These are phyloP conservation scores for Polydrusus pterygomalis DNA, from an alignment of 2,888 invertebrate species.

Conservation along the genomic window DNA sequence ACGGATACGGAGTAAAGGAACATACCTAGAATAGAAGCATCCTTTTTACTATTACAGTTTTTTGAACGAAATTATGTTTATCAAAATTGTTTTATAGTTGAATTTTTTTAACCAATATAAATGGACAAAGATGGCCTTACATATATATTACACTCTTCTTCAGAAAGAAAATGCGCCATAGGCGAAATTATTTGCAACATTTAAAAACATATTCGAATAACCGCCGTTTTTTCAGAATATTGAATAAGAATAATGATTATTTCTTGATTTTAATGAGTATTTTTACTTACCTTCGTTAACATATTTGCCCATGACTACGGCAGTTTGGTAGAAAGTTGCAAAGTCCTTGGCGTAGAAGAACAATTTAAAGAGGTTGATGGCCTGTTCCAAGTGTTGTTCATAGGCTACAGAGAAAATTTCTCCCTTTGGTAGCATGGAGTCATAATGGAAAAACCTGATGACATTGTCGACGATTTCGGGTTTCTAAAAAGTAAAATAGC, in stretches of 20 bases:
- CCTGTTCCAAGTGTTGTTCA: constrained; percentile 78
- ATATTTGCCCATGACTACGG: constrained; percentile 40
- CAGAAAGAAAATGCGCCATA: too few species aligned
- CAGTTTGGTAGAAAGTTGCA: constrained; percentile 79
- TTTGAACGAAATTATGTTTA: not conserved
- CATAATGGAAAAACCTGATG: constrained; percentile 73
- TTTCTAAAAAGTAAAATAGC: constrained; percentile 70
- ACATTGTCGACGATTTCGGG: constrained; percentile 76
- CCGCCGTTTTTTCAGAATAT: too few species aligned
- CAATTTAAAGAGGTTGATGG: constrained; percentile 78
- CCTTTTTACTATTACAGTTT: not conserved
- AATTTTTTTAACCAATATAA: too few species aligned
- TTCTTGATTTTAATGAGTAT: too few species aligned
- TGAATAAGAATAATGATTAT: too few species aligned
- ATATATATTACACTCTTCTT: too few species aligned
- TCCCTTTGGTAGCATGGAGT: constrained; percentile 75
- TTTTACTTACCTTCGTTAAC: constrained; percentile 43
- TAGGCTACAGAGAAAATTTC: constrained; percentile 79
- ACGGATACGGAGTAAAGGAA: constrained; percentile 79
- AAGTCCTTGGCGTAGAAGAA: constrained; percentile 83
- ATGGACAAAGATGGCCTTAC: too few species aligned
- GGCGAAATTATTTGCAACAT: too few species aligned
- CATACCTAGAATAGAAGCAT: constrained; percentile 70
- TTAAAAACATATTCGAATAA: too few species aligned
- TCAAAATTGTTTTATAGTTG: too few species aligned